A percentile compares a stretch with the other conserved stretches of the same genome.
Evolutionary conservation across 2,113 vertebrate genomes (phyloP).

Genomic region (Cebidichthys violaceus): DNA sequence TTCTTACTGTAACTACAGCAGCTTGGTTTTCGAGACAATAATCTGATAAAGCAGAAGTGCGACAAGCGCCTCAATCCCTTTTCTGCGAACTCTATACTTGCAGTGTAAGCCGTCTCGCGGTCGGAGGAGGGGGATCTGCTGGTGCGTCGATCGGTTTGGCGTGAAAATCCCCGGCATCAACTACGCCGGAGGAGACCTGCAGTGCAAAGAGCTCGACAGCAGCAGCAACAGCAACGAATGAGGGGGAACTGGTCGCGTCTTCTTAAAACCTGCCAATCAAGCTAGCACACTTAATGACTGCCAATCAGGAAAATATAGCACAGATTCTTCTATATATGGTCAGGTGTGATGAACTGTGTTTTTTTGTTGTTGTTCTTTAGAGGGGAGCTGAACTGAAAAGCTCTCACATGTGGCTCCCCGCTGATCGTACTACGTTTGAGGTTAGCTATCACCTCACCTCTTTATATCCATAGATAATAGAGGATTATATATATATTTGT

Average conservation of each 20-base stretch:
- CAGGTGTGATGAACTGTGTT: conserved; percentile 64
- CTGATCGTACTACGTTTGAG: conserved; percentile 50
- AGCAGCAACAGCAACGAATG: conserved; percentile 87
- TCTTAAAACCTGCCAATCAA: conserved; percentile 68
- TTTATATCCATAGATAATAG: conserved; percentile 68
- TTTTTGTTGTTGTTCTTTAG: background rate
- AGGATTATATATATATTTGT: conserved; percentile 66
- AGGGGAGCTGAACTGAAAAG: conserved; percentile 47
- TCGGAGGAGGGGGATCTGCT: conserved; percentile 94
- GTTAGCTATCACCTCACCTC: conserved; percentile 51
- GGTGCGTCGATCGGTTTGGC: conserved; percentile 96
- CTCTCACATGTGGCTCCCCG: conserved; percentile 42
- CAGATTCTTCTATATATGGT: conserved; percentile 46
- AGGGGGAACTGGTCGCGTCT: conserved; percentile 54
- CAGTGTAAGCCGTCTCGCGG: conserved; percentile 97
- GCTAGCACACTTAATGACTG: conserved; percentile 63
- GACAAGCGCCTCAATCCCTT: background rate
- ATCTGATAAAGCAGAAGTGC: background rate
- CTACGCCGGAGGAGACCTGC: conserved; percentile 89
- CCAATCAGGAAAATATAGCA: conserved; percentile 66
- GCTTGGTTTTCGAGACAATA: background rate
- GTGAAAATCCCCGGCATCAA: conserved; percentile 91
- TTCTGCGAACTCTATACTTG: background rate
- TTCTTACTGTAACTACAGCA: background rate
- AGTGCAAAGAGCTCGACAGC: conserved; percentile 91